phyloP scores from a whole-genome alignment of 2,888 invertebrate species.

The Chorisops tibialis region DNA sequence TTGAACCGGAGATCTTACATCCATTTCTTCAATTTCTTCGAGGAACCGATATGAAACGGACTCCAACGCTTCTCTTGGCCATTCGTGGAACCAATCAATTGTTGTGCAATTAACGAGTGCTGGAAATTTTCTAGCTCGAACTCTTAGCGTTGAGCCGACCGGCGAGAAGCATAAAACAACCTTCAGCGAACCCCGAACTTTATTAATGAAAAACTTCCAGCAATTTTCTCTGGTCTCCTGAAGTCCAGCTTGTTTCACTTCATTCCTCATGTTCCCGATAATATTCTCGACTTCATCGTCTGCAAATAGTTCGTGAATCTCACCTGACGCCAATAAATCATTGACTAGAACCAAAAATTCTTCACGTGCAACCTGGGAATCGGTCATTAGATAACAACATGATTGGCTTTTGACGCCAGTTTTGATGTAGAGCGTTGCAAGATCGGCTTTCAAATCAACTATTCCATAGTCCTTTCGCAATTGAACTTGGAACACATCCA shows the following conservation, averaged over 20 bases:
- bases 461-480: conserved; percentile 85
- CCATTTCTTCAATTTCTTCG: conserved; percentile 61
- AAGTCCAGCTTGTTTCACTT: conserved; percentile 77
- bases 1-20: not conserved
- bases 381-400: conserved; percentile 87
- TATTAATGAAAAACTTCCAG: conserved; percentile 92
- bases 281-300: conserved; percentile 91
- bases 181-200: conserved; percentile 75
- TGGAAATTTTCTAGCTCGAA: conserved; percentile 89
- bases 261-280: conserved; percentile 69
- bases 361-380: conserved; percentile 88
- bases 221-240: conserved; percentile 88
- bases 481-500: conserved; percentile 92
- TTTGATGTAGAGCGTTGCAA: conserved; percentile 77
- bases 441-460: conserved; percentile 71
- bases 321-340: conserved; percentile 89
- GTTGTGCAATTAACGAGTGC: conserved; percentile 89
- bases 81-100: conserved; percentile 96
- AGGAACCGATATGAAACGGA: conserved; percentile 85
- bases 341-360: conserved; percentile 88
- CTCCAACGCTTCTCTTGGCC: conserved; percentile 87
- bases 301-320: conserved; percentile 83
- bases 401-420: conserved; percentile 82
- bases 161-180: conserved; percentile 91
- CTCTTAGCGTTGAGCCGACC: conserved; percentile 82